These are phyloP conservation scores for Phyllopteryx taeniolatus DNA, from an alignment of 2,113 vertebrate species.

Conservation along the genomic window DNA sequence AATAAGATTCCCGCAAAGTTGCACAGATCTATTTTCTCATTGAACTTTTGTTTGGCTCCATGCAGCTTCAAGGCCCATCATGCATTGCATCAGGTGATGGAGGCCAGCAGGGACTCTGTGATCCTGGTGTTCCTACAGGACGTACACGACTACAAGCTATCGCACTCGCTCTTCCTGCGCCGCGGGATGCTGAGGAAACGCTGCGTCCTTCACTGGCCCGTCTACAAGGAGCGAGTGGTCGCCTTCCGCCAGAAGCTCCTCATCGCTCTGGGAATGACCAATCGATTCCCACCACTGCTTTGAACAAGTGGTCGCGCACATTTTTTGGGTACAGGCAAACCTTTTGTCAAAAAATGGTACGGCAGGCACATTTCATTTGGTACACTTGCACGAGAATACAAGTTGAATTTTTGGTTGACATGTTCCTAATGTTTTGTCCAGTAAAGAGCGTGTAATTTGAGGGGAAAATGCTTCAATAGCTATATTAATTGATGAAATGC, in stretches of 20 bases:
- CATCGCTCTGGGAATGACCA: constrained; percentile 83
- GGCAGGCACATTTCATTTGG: too few species aligned
- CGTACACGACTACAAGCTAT: constrained; percentile 87
- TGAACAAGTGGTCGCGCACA: background rate
- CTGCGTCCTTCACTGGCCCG: constrained; percentile 88
- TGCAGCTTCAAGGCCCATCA: constrained; percentile 88
- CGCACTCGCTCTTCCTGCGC: constrained; percentile 80
- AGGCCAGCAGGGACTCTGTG: constrained; percentile 87
- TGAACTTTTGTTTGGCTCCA: background rate
- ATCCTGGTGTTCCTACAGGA: constrained; percentile 88
- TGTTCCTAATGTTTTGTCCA: too few species aligned
- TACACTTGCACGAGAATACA: too few species aligned
- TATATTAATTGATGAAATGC: too few species aligned
- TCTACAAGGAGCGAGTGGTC: constrained; percentile 78
- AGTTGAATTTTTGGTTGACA: too few species aligned
- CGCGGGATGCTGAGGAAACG: constrained; percentile 86
- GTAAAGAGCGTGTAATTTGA: too few species aligned
- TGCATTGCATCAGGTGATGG: constrained; percentile 87
- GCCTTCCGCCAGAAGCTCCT: constrained; percentile 85
- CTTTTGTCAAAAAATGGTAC: too few species aligned
- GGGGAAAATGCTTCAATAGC: too few species aligned
- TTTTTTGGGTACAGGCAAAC: too few species aligned
- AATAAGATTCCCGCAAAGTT: background rate
- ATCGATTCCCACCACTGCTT: constrained; percentile 55
- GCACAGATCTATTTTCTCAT: too few species aligned